phyloP scores from a whole-genome alignment of 2,113 vertebrate genomes.

The Apteryx owenii region DNA sequence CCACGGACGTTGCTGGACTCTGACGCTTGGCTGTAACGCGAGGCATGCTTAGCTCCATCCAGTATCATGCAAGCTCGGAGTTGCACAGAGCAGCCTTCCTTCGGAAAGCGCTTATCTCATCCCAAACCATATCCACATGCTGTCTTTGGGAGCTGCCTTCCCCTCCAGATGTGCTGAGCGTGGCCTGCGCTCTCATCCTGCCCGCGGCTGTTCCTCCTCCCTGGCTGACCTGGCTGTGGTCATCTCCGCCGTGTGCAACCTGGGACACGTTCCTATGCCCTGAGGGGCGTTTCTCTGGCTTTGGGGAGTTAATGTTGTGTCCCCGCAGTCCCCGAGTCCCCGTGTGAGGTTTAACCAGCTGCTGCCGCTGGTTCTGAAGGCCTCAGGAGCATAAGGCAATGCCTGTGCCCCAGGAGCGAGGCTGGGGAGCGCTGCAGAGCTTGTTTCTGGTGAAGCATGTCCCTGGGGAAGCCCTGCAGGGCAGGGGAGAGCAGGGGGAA shows the following conservation, averaged over 20 bases:
- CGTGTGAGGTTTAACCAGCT: background rate
- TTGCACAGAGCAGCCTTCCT: background rate
- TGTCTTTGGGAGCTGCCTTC: background rate
- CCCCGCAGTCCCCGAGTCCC: no score
- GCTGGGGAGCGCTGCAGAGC: no score
- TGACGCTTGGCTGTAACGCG: background rate
- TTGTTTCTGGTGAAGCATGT: no score
- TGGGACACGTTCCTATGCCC: background rate
- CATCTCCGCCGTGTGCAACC: background rate
- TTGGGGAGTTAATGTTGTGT: no score
- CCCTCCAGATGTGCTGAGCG: background rate
- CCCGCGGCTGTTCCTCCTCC: background rate
- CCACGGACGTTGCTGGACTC: background rate
- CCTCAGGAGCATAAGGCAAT: no score
- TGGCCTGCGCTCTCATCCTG: fast-evolving
- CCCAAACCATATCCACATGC: background rate
- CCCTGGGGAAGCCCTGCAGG: no score
- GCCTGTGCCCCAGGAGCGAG: no score
- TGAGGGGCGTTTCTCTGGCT: background rate
- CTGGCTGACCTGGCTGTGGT: background rate
- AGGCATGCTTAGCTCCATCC: background rate
- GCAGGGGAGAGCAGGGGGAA: no score
- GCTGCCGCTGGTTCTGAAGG: background rate
- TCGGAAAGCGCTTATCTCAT: background rate
- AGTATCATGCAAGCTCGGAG: fast-evolving